phyloP scores from a whole-genome alignment of 2,888 invertebrate species.

The Megalurothrips usitatus region DNA sequence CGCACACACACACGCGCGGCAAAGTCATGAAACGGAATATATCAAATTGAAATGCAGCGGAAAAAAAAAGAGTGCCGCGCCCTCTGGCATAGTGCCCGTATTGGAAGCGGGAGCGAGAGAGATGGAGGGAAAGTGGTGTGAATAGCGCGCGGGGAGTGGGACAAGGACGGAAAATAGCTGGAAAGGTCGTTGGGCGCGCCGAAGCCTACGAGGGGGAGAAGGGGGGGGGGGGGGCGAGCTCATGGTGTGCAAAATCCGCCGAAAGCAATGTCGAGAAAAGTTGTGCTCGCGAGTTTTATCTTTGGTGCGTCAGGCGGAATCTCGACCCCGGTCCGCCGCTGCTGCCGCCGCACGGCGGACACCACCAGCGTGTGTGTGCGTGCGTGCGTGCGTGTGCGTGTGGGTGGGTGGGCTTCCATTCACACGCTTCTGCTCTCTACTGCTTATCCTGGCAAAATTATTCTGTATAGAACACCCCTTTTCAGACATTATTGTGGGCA shows the following conservation, averaged over 20 bases:
- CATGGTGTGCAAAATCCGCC: neutral
- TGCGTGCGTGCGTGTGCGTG: no score
- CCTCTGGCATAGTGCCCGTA: conserved; percentile 5
- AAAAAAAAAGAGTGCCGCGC: neutral
- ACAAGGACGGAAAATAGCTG: no score
- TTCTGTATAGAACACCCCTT: no score
- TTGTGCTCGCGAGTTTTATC: neutral
- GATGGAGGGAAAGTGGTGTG: no score
- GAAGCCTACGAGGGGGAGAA: no score
- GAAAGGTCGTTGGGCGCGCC: no score
- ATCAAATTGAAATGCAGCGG: conserved; percentile 20
- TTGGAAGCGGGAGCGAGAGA: neutral
- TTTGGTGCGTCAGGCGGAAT: neutral
- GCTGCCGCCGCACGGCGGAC: no score
- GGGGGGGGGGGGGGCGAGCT: neutral
- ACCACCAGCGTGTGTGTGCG: no score
- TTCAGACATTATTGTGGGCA: no score
- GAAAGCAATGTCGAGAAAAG: neutral
- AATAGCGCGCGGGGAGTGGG: neutral
- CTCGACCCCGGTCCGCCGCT: neutral
- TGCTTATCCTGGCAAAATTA: no score
- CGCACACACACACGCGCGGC: neutral
- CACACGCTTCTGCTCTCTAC: no score
- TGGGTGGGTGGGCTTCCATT: no score
- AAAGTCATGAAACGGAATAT: conserved; percentile 21